These are phyloP conservation scores for Apis florea DNA, from an alignment of 1,140 invertebrate species.

Conservation along the genomic window DNA sequence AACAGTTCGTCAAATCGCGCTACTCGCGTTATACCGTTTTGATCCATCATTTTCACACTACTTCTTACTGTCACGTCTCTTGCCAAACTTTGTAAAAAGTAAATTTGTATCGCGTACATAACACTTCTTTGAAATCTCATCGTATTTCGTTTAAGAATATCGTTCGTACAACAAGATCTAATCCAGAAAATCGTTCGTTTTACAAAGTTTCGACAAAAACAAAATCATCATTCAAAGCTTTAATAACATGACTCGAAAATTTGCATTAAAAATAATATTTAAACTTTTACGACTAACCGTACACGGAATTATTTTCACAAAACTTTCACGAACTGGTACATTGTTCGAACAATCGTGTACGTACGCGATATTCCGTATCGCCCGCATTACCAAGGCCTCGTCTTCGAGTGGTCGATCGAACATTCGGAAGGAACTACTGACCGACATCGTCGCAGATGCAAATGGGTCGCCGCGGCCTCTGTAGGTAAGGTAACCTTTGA, in stretches of 20 bases:
- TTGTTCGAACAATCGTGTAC: not conserved
- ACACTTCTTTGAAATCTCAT: too few species aligned
- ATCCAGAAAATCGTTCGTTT: too few species aligned
- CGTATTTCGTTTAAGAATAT: too few species aligned
- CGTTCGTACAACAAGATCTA: too few species aligned
- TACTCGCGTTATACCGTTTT: not conserved
- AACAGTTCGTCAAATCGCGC: not conserved
- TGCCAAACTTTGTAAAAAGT: too few species aligned
- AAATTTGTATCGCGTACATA: too few species aligned
- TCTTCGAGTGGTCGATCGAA: not conserved
- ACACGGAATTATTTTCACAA: too few species aligned
- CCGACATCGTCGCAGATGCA: conserved; percentile 39
- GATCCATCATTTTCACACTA: conserved; percentile 7
- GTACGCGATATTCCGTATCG: not conserved
- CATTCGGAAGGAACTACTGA: conserved; percentile 52
- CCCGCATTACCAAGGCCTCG: not conserved
- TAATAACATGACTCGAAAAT: too few species aligned
- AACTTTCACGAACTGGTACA: not conserved
- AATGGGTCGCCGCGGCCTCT: conserved; percentile 19
- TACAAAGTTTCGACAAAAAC: too few species aligned
- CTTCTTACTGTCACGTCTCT: not conserved
- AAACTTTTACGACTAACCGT: too few species aligned
- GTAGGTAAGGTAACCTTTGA: conserved; percentile 47
- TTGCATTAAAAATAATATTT: too few species aligned
- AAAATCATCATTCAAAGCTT: too few species aligned